Evolutionary conservation across 2,888 invertebrate species (phyloP), one percentile per base, ranked within the genome.

Genomic region (Tenthredo livida): DNA sequence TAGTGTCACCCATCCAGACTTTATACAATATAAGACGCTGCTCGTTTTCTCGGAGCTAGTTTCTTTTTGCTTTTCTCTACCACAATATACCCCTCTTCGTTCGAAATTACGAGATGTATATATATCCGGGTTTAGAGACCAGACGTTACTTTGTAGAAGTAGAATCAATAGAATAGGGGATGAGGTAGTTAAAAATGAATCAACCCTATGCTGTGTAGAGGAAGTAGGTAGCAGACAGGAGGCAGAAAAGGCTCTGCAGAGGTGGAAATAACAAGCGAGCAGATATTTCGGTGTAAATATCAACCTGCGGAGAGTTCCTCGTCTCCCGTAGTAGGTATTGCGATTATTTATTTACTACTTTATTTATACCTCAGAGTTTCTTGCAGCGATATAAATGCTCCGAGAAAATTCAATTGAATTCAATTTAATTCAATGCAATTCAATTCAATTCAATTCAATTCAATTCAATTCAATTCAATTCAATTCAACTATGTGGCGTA

Each of bases 161-260:
- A 40, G 61, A 80, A 80, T 80, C 80, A 25, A 80, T 80, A 58
- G 58, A 61, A 80, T 58, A 80, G n/a, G n/a, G 40, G 37, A 80
- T 61, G 58, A 80, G 58, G 33, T 40, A 61, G 80, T 80, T 80
- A 80, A 80, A 80, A 80, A 80, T 80, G 80, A 61, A 80, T 80
- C 80, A 50, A 80, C 37, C 33, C n/a, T 77, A 77, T 54, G 12
- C 33, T 17, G 25, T 21, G 29, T 17, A 21, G 43, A 17, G 29
- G 40, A 73, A 43, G 40, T 73, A 40, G 73, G n/a, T 3, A 33
- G 17, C 17, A 50, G 65, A 3, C 33, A 33, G 29, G 10, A 33
- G 67, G 33, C 5, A 33, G 25, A 12, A 40, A 9, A 25, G 50
- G 29, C 15, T 29, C 29, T 10, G 25, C 43, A 47, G 47, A 40